Evolutionary conservation across 2,797 vertebrate species (phyloP).

Genomic region (Ceryle rudis): DNA sequence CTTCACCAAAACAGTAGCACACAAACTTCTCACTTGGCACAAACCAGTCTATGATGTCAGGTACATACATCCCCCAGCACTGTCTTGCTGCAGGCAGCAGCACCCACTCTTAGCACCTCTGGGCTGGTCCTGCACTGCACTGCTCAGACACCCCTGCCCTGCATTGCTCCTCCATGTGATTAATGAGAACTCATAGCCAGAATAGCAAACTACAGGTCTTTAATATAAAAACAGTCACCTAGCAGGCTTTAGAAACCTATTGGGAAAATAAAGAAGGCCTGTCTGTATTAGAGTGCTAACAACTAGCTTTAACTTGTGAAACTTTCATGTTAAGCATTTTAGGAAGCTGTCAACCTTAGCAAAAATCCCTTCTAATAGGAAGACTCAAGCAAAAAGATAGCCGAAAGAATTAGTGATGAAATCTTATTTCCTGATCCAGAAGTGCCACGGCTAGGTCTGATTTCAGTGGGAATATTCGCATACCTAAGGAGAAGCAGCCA

Average conservation of each 20-base stretch:
- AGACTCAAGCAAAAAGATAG: background rate
- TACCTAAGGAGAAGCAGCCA: background rate
- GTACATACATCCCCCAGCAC: accelerated
- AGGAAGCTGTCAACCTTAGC: background rate
- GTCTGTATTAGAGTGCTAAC: background rate
- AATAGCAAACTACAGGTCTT: background rate
- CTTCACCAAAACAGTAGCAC: background rate
- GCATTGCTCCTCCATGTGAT: background rate
- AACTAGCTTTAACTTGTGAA: background rate
- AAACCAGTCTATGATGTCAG: too few relatives aligned
- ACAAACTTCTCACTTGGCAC: background rate
- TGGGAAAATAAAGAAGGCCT: background rate
- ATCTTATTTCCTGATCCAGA: background rate
- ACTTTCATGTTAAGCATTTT: background rate
- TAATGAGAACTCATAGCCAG: accelerated
- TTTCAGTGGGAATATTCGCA: background rate
- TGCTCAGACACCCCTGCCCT: accelerated
- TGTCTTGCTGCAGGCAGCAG: background rate
- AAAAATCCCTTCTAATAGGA: background rate
- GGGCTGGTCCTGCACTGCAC: background rate
- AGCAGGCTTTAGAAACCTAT: background rate
- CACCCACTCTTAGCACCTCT: background rate
- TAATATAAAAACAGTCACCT: background rate
- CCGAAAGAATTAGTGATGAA: background rate
- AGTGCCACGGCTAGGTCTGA: background rate